phyloP scores from a whole-genome alignment of 2,888 invertebrate genomes.

The Tenthredo mesomela region DNA sequence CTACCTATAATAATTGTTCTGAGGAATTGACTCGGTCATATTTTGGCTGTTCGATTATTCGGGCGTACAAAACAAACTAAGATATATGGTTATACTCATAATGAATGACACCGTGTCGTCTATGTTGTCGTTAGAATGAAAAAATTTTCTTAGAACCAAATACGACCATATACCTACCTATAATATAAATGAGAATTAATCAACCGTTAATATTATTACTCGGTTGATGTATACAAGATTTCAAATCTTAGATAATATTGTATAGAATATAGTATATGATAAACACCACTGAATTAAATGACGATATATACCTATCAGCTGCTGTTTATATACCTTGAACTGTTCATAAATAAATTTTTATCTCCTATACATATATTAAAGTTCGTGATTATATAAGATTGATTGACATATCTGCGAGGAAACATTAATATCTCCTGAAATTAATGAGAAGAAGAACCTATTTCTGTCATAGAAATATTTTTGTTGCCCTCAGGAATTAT shows the following conservation, averaged over 20 bases:
- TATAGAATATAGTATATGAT: neutral
- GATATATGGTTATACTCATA: neutral
- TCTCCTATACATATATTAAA: constrained; percentile 64
- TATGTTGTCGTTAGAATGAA: neutral
- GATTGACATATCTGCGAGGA: neutral
- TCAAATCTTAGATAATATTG: constrained; percentile 78
- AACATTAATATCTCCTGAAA: neutral
- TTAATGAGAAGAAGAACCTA: neutral
- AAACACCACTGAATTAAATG: neutral
- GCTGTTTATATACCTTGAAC: too few species aligned
- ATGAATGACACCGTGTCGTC: neutral
- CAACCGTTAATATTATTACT: constrained; percentile 70
- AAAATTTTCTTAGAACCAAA: neutral
- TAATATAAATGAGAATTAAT: constrained; percentile 22
- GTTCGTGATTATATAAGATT: neutral
- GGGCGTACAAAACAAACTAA: neutral
- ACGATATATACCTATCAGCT: constrained; percentile 69
- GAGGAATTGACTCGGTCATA: neutral
- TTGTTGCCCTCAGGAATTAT: neutral
- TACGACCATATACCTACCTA: too few species aligned
- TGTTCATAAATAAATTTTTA: constrained; percentile 74
- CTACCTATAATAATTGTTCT: neutral
- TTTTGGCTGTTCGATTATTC: neutral
- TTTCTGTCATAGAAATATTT: neutral
- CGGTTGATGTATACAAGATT: constrained; percentile 73